Conservation (phyloP, 1,140 invertebrate genomes). For the Cydia amplana region DNA sequence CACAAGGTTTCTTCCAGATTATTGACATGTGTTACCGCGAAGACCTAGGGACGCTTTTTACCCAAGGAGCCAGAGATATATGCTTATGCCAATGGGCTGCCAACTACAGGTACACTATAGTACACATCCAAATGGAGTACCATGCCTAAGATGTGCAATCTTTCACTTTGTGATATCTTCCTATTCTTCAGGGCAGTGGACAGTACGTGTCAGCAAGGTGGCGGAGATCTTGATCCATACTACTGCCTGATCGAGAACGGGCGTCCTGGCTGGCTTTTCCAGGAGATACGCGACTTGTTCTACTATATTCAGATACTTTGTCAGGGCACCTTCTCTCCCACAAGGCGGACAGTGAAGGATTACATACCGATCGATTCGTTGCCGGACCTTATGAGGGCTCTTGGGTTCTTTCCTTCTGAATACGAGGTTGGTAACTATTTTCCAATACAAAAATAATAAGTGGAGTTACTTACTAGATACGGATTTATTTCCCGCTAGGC, state of each 20-base stretch:
- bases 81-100: constrained; percentile 63
- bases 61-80: constrained; percentile 60
- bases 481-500: no score
- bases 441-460: no score
- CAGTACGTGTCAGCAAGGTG: constrained; percentile 75
- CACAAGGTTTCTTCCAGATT: constrained; percentile 44
- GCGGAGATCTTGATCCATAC: constrained; percentile 80
- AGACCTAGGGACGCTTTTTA: constrained; percentile 59
- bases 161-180: not conserved
- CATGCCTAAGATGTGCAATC: no score
- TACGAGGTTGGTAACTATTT: constrained; percentile 79
- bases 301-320: constrained; percentile 87
- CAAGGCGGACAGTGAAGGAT: constrained; percentile 79
- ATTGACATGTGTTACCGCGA: constrained; percentile 61
- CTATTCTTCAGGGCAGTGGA: constrained; percentile 76
- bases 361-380: constrained; percentile 83
- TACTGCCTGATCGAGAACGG: constrained; percentile 81
- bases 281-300: constrained; percentile 86
- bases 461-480: no score
- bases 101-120: constrained; percentile 57
- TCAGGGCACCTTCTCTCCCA: constrained; percentile 83
- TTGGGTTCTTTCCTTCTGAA: constrained; percentile 87
- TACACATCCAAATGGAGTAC: not conserved
- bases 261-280: constrained; percentile 82
- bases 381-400: constrained; percentile 85